These are phyloP conservation scores for Saccostrea glomerata DNA, from an alignment of 1,140 invertebrate genomes.

Conservation along the genomic window DNA sequence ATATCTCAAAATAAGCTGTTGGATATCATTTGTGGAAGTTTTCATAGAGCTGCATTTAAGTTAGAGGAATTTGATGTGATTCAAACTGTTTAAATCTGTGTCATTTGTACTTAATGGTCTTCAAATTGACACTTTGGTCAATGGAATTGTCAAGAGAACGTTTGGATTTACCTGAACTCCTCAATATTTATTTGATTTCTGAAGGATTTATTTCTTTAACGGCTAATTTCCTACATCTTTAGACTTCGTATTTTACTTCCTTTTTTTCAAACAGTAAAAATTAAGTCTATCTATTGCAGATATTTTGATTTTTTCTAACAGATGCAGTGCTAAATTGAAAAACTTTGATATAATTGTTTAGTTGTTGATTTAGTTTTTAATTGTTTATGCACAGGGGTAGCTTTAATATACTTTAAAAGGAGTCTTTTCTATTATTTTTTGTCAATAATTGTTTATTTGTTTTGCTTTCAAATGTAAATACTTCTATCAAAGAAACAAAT, in stretches of 20 bases:
- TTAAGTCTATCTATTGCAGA: no score
- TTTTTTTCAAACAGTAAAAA: no score
- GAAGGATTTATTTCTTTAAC: no score
- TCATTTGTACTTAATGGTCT: not conserved
- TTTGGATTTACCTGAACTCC: not conserved
- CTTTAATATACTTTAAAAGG: no score
- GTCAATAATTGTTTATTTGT: conserved; percentile 12
- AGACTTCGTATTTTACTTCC: no score
- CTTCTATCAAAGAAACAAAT: conserved; percentile 14
- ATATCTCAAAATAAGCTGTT: not conserved
- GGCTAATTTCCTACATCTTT: no score
- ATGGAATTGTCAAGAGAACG: not conserved
- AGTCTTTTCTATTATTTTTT: not conserved
- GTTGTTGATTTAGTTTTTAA: not conserved
- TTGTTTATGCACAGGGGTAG: no score
- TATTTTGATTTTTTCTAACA: no score
- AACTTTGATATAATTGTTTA: not conserved
- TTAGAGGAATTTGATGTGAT: not conserved
- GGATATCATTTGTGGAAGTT: not conserved
- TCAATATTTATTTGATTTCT: no score
- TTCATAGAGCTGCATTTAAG: not conserved
- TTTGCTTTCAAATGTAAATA: not conserved
- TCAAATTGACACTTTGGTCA: not conserved
- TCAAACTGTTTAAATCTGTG: not conserved
- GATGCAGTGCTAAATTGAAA: no score